Percentiles rank a stretch among this genome's conserved stretches.
Conservation (phyloP, 2,888 invertebrate species). For the Ichneumoninae sp. region DNA sequence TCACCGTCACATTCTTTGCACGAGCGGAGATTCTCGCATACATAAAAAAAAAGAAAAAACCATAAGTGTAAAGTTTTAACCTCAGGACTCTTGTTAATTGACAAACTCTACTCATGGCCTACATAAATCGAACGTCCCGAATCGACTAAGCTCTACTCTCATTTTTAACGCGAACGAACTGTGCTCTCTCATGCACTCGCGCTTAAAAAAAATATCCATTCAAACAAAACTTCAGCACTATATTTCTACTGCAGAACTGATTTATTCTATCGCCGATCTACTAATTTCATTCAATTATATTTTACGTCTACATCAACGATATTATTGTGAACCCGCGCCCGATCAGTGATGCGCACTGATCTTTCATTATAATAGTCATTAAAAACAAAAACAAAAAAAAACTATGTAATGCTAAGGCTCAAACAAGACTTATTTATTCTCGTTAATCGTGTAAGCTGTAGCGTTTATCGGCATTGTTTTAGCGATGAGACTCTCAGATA, state of each 20-base stretch:
- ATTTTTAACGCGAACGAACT: conserved; percentile 40
- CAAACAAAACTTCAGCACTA: conserved; percentile 46
- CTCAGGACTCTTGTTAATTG: conserved; percentile 60
- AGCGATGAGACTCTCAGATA: conserved; percentile 28
- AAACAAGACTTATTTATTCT: conserved; percentile 56
- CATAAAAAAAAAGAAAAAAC: conserved; percentile 13
- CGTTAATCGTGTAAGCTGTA: conserved; percentile 50
- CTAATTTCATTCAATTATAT: not conserved
- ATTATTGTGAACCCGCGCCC: conserved; percentile 23
- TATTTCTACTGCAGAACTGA: conserved; percentile 60
- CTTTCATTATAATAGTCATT: conserved; percentile 32
- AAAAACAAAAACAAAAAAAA: conserved; percentile 6
- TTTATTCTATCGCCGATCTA: conserved; percentile 35
- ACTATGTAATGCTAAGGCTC: conserved; percentile 49
- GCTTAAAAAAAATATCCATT: conserved; percentile 27
- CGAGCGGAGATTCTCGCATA: not conserved
- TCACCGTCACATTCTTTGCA: conserved; percentile 34
- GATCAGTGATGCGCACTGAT: conserved; percentile 24
- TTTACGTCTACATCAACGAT: conserved; percentile 17
- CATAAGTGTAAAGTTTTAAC: conserved; percentile 54
- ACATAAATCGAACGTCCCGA: conserved; percentile 61
- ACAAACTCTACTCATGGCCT: conserved; percentile 59
- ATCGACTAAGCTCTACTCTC: conserved; percentile 43
- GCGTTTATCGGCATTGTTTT: conserved; percentile 19
- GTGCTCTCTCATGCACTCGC: conserved; percentile 32